A percentile compares a stretch with the other conserved stretches of the same genome.
Evolutionary conservation across 2,797 vertebrate species (phyloP).

Genomic region (Benthosema pterotum): DNA sequence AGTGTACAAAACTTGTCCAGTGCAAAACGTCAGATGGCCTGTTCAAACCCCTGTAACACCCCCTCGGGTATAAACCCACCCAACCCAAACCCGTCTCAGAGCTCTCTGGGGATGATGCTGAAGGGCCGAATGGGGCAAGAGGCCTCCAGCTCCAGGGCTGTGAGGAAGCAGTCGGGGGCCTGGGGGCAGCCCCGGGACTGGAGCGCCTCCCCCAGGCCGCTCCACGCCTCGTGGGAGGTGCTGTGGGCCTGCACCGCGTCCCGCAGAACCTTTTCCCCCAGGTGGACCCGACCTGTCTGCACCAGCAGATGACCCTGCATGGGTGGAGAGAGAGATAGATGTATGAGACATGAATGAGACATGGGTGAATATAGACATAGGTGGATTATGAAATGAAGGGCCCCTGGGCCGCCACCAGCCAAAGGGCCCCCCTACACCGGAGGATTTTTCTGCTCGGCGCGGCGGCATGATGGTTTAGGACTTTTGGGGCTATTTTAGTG

Average conservation of each 20-base stretch:
- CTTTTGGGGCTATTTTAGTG: no score
- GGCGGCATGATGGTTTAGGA: no score
- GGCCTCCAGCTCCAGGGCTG: slow-evolving; percentile 93
- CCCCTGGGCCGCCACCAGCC: no score
- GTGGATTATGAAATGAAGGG: not conserved
- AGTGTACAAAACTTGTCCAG: no score
- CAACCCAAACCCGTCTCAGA: slow-evolving; percentile 72
- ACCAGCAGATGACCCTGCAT: slow-evolving; percentile 88
- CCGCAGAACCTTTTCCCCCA: slow-evolving; percentile 93
- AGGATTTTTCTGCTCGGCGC: no score
- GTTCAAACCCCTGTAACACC: not conserved
- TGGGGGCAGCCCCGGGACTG: slow-evolving; percentile 85
- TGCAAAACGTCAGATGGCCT: no score
- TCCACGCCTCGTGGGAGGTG: slow-evolving; percentile 92
- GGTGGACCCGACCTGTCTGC: slow-evolving; percentile 81
- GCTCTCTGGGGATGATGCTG: slow-evolving; percentile 92
- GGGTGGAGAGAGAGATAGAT: slow-evolving; percentile 32
- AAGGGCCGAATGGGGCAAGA: slow-evolving; percentile 93
- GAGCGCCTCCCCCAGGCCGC: slow-evolving; percentile 91
- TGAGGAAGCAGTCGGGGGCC: slow-evolving; percentile 93
- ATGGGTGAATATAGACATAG: no score
- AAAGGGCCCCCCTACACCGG: no score
- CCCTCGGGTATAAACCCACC: not conserved
- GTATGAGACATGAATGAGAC: slow-evolving; percentile 2
- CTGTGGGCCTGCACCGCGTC: slow-evolving; percentile 89